A percentile compares a stretch with the other conserved stretches of the same genome.
Evolutionary conservation across 2,113 vertebrate genomes (phyloP).

Genomic region (Melanotaenia duboulayi): DNA sequence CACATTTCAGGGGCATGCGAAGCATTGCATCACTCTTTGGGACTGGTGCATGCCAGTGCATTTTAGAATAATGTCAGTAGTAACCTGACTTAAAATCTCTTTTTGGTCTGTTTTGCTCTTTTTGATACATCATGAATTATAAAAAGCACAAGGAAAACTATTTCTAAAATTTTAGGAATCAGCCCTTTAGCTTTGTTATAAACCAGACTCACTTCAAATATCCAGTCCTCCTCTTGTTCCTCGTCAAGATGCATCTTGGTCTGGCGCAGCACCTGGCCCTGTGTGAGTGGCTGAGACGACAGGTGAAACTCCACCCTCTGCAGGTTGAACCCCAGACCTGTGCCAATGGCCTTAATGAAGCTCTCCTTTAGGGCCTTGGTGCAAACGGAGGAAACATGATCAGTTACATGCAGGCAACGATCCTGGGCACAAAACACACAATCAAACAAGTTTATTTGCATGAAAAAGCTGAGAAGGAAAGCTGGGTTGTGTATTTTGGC

Average conservation of each 20-base stretch:
- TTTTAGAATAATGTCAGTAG: too few relatives aligned
- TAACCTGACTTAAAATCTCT: too few relatives aligned
- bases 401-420: constrained; percentile 10
- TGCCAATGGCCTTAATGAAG: constrained; percentile 95
- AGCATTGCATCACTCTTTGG: not conserved
- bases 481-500: constrained; percentile 30
- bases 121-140: too few relatives aligned
- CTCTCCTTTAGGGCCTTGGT: constrained; percentile 94
- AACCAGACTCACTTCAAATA: constrained; percentile 76
- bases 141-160: too few relatives aligned
- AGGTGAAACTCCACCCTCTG: constrained; percentile 93
- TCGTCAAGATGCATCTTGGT: constrained; percentile 92
- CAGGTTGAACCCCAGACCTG: constrained; percentile 93
- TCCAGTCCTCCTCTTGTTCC: constrained; percentile 79
- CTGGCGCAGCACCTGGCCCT: constrained; percentile 82
- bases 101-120: too few relatives aligned
- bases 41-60: too few relatives aligned
- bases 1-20: not conserved
- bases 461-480: constrained; percentile 21
- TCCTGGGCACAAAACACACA: not conserved
- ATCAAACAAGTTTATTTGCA: constrained; percentile 10
- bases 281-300: constrained; percentile 82
- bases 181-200: too few relatives aligned
- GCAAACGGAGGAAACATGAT: constrained; percentile 26
- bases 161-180: too few relatives aligned